Evolutionary conservation across 2,888 invertebrate species (phyloP), one percentile per base, ranked within the genome.

Genomic region (Ophonus ardosiacus): DNA sequence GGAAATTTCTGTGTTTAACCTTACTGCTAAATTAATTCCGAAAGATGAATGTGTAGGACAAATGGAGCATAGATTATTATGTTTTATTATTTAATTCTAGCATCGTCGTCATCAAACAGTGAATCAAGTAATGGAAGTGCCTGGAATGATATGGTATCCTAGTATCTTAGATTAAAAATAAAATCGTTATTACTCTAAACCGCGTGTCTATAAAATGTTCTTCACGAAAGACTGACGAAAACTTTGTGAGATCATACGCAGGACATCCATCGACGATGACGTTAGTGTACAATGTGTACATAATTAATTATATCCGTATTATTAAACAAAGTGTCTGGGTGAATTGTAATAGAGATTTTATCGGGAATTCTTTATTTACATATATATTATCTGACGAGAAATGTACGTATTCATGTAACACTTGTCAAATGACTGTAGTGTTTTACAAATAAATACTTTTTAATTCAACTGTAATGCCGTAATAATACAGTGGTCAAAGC

Each of bases 131-230:
- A 92, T 88, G 92, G 92, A 87, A 92, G 92, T 89, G 92, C 92
- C 87, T 93, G 93, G 93, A 92, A 92, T 88, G 93, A 93, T 86
- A 93, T 93, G 93, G 91, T 93, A 88, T 93, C 93, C 92, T 93
- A 93, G 93, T 93, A 91, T 90, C 90, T 89, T 89, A 90, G 90
- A 88, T 88, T 88, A 86, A 89, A 43, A 43, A 74, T 74, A 74
- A 74, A 74, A 74, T 74, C 71, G 43, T 74, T 74, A 74, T 74
- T 74, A 40, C 71, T 74, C n/a, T 74, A 74, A 74, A 40, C 40
- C 40, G 43, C 71, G 57, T 56, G 31, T 15, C 74, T 40, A 63
- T 40, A 81, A 56, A 61, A 21, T 56, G 68, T 81, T 56, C 38
- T 68, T 81, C 81, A 68, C 68, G 51, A 81, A 81, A 81, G 81